Evolutionary conservation across 2,113 vertebrate species (phyloP), one percentile per base, ranked within the genome.

Genomic region (Tichodroma muraria): DNA sequence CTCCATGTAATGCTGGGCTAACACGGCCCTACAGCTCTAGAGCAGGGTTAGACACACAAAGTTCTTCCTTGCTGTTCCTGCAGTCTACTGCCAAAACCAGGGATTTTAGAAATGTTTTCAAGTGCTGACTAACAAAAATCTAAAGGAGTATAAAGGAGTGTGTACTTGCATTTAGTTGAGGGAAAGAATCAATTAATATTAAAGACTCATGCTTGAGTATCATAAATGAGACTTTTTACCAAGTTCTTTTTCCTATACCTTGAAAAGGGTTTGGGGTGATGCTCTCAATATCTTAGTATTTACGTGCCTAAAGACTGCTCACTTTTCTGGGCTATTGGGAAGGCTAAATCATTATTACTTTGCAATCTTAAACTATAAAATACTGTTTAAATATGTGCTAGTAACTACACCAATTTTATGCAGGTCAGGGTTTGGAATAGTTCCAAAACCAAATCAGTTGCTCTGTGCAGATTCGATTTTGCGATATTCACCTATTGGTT

Each of bases 391-490:
- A 91, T 14, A 83, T 14, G 7, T 57, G 31, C 23, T 93, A 53
- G 83, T 91, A 81, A 64, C 45, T 75, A 65, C 30, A 64, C 21
- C 44, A 88, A 76, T 61, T 88, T 94, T 86, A 88, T 68, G 33
- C 69, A 57, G 54, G 73, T 27, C 63, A 88, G 52, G 19, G 8
- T 52, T 95, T 59, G 65, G 68, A 93, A 79, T 37, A 54, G 31
- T 68, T 95, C 76, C 92, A 96, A 80, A 92, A 68, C 22, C 33
- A 90, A 93, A 95, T 92, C 88, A 76, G 64, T 90, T 90, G 35
- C 35, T 71, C 13, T 53, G 44, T 2, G 10, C 42, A 68, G 44
- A 88, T 95, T 77, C 85, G 65, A 87, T 72, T 85, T 75, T 89
- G 19, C 86, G 64, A 90, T 79, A 80, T 25, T 24, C 11, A 50